Evolutionary conservation across 53 echinoderm and acorn worm genomes (phyloP).

Genomic region (Patiria pectinifera): DNA sequence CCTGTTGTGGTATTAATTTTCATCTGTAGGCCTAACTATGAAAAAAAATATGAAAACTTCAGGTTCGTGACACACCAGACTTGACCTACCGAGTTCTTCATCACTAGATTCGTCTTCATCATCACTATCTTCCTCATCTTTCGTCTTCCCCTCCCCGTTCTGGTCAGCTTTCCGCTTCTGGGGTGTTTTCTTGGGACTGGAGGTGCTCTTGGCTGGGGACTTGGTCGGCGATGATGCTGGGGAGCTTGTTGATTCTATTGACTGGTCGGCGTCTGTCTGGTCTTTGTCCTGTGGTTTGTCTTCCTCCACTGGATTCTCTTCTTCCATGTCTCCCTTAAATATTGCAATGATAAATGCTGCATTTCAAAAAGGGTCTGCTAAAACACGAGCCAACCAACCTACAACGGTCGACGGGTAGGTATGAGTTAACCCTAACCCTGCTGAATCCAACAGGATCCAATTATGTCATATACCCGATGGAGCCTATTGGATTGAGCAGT

Average conservation of each 20-base stretch:
- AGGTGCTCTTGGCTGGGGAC: background rate
- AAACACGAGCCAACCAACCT: too few relatives aligned
- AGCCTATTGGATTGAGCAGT: too few relatives aligned
- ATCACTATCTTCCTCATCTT: slow-evolving; percentile 55
- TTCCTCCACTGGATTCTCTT: background rate
- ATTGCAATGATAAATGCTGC: background rate
- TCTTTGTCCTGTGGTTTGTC: background rate
- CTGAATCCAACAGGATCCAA: too few relatives aligned
- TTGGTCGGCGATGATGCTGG: background rate
- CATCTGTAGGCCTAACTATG: too few relatives aligned
- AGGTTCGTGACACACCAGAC: too few relatives aligned
- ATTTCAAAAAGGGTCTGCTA: background rate
- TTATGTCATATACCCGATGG: too few relatives aligned
- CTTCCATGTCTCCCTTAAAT: slow-evolving; percentile 4
- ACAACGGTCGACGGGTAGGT: too few relatives aligned
- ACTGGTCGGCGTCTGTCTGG: slow-evolving; percentile 27
- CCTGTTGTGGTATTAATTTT: too few relatives aligned
- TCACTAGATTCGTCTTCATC: slow-evolving; percentile 67
- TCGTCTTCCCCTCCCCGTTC: slow-evolving; percentile 31
- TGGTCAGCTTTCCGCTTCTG: slow-evolving; percentile 60
- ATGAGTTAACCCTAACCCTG: too few relatives aligned
- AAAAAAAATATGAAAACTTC: too few relatives aligned
- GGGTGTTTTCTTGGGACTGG: slow-evolving; percentile 51
- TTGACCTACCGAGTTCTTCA: slow-evolving; percentile 56
- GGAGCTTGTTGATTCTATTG: background rate